A percentile compares a stretch with the other conserved stretches of the same genome.
phyloP scores from a whole-genome alignment of 1,140 invertebrate species.

The Xylocopa sonorina region DNA sequence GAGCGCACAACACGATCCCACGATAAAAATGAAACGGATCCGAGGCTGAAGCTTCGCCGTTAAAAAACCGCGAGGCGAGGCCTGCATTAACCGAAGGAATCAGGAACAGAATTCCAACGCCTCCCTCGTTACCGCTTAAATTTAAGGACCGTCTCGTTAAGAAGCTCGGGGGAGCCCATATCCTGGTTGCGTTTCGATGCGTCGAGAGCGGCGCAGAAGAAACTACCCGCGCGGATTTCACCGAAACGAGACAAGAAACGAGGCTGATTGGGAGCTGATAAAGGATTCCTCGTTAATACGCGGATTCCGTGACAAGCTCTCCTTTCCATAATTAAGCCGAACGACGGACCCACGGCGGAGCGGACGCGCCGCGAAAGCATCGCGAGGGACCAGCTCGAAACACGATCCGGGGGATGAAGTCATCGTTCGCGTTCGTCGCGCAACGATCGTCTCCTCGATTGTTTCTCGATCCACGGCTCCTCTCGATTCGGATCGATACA shows the following conservation, averaged over 20 bases:
- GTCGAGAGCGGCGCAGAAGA: too few relatives aligned
- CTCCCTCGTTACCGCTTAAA: neutral
- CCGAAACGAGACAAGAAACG: neutral
- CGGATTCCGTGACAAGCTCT: conserved; percentile 21
- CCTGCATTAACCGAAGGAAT: neutral
- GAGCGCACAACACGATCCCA: neutral
- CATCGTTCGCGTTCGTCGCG: neutral
- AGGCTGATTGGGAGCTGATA: neutral
- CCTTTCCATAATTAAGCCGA: conserved; percentile 17
- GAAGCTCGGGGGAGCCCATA: too few relatives aligned
- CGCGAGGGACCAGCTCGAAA: neutral
- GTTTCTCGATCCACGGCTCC: conserved; percentile 24
- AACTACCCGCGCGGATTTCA: neutral
- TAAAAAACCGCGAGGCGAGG: too few relatives aligned
- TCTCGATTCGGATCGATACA: conserved; percentile 39
- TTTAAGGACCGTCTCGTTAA: neutral
- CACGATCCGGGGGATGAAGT: conserved; percentile 29
- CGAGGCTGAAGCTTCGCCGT: neutral
- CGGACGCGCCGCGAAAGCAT: neutral
- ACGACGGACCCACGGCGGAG: too few relatives aligned
- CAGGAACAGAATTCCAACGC: neutral
- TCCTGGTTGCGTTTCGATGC: neutral
- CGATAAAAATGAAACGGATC: conserved; percentile 3
- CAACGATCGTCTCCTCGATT: neutral
- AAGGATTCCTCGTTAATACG: conserved; percentile 31